phyloP scores from a whole-genome alignment of 2,888 invertebrate species.

The Biston stratarius region DNA sequence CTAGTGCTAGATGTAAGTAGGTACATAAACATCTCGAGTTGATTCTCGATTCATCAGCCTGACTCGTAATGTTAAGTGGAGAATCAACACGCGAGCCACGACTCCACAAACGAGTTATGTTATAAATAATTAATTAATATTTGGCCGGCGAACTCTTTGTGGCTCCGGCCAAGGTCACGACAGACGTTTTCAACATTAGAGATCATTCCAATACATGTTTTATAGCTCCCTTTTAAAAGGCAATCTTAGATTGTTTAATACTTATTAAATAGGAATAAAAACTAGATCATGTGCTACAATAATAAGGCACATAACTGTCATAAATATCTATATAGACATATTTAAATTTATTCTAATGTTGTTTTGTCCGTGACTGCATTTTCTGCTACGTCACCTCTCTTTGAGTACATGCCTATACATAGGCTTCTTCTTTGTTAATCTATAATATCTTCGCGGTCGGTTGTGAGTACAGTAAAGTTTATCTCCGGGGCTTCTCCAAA shows the following conservation, averaged over 20 bases:
- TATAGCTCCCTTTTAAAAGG: constrained; percentile 37
- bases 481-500: not conserved
- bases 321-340: not conserved
- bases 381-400: not conserved
- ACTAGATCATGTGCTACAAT: constrained; percentile 19
- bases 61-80: constrained; percentile 53
- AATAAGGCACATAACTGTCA: not conserved
- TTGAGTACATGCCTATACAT: not conserved
- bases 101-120: constrained; percentile 77
- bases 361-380: not conserved
- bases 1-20: constrained; percentile 21
- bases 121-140: constrained; percentile 82
- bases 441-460: not conserved
- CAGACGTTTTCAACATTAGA: constrained; percentile 56
- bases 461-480: not conserved
- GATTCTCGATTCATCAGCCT: constrained; percentile 38
- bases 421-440: not conserved
- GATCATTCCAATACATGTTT: constrained; percentile 53
- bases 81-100: constrained; percentile 70
- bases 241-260: constrained; percentile 28
- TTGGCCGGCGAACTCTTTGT: constrained; percentile 77
- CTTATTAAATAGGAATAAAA: constrained; percentile 24
- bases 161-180: constrained; percentile 67
- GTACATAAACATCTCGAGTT: constrained; percentile 40
- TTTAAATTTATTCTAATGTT: not conserved